Evolutionary conservation across 2,113 vertebrate species (phyloP).

Genomic region (Todiramphus saurophagus): DNA sequence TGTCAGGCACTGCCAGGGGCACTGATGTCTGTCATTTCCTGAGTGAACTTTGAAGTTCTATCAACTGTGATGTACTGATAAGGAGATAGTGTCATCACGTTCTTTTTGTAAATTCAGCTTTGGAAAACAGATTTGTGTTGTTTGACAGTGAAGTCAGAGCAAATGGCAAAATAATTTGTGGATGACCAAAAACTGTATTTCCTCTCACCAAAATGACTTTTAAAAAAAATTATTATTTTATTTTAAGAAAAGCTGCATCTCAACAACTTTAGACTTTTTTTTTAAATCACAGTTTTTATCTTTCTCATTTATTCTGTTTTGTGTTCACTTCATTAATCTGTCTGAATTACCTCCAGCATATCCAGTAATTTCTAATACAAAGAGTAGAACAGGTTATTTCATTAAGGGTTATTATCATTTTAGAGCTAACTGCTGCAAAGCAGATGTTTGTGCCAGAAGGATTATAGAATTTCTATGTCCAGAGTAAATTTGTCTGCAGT

Average conservation of each 20-base stretch:
- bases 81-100: neutral
- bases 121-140: neutral
- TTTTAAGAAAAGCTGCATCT: neutral
- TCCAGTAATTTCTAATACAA: neutral
- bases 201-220: neutral
- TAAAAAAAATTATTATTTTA: neutral
- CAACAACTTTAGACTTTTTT: neutral
- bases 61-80: neutral
- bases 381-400: neutral
- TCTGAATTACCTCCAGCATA: neutral
- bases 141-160: neutral
- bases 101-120: neutral
- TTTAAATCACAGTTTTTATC: neutral
- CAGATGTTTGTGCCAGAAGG: neutral
- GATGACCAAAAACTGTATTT: neutral
- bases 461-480: neutral
- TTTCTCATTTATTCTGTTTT: neutral
- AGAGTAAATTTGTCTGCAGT: neutral
- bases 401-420: neutral
- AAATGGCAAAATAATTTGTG: neutral
- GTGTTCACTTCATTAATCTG: neutral
- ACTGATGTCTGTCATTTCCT: rapidly evolving
- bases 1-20: neutral
- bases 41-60: neutral
- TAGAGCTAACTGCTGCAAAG: neutral